Conservation (phyloP, 1,140 invertebrate species). For the Zelostemma sp. region DNA sequence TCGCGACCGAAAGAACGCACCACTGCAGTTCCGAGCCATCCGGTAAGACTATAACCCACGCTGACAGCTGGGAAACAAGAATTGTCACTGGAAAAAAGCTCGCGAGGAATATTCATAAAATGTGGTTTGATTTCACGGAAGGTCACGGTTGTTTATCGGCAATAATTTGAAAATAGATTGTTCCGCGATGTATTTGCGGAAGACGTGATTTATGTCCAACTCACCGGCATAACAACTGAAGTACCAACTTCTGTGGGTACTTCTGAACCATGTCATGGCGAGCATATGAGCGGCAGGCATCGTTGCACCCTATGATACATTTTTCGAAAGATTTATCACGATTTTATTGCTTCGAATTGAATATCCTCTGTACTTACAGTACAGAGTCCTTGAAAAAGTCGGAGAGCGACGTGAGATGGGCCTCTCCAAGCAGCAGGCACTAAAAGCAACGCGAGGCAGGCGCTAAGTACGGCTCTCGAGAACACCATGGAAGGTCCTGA, state of each 20-base stretch:
- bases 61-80: conserved; percentile 68
- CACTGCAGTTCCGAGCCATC: conserved; percentile 71
- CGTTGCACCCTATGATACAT: conserved; percentile 67
- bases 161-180: too few relatives aligned
- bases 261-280: conserved; percentile 74
- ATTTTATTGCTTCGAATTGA: not conserved
- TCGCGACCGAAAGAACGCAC: conserved; percentile 71
- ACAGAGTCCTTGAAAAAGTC: conserved; percentile 73
- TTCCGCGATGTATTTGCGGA: too few relatives aligned
- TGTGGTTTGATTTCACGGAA: too few relatives aligned
- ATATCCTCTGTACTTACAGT: conserved; percentile 62
- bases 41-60: conserved; percentile 72
- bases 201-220: not conserved
- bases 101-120: not conserved
- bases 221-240: conserved; percentile 74
- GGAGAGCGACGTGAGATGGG: conserved; percentile 72
- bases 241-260: conserved; percentile 72
- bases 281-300: conserved; percentile 75
- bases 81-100: not conserved
- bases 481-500: conserved; percentile 73
- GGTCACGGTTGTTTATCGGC: too few relatives aligned
- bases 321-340: not conserved
- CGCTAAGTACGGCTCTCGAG: conserved; percentile 71
- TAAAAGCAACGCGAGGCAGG: conserved; percentile 70
- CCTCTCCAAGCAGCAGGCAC: conserved; percentile 74